A percentile compares a stretch with the other conserved stretches of the same genome.
phyloP scores from a whole-genome alignment of 2,113 vertebrate genomes.

The Axis porcinus region DNA sequence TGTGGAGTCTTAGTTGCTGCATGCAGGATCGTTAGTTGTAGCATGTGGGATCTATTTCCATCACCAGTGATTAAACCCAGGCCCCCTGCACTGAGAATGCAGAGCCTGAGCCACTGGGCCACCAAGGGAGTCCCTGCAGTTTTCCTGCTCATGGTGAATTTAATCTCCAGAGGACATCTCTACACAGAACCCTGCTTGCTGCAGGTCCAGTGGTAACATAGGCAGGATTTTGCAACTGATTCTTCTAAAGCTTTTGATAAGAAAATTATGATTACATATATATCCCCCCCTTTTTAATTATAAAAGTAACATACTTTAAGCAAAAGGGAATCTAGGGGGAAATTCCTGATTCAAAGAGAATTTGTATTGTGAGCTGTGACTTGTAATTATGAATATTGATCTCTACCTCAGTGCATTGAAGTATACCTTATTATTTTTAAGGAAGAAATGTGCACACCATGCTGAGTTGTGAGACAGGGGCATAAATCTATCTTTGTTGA shows the following conservation, averaged over 20 bases:
- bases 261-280: neutral
- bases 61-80: neutral
- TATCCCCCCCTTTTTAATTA: neutral
- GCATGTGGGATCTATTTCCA: neutral
- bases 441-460: neutral
- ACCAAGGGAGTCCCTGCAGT: neutral
- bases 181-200: neutral
- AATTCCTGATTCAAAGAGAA: constrained; percentile 22
- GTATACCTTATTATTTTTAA: neutral
- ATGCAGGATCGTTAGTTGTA: neutral
- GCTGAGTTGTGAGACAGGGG: neutral
- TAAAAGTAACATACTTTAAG: neutral
- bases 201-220: neutral
- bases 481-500: neutral
- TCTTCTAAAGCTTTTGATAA: neutral
- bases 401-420: neutral
- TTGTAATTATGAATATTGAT: neutral
- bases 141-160: neutral
- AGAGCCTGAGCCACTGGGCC: neutral
- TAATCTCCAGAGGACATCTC: neutral
- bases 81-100: neutral
- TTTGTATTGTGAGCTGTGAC: neutral
- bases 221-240: neutral
- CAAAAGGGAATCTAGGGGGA: neutral
- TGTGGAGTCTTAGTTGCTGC: neutral